These are phyloP conservation scores for Perizoma affinitatum DNA, from an alignment of 2,888 invertebrate species.

Conservation along the genomic window DNA sequence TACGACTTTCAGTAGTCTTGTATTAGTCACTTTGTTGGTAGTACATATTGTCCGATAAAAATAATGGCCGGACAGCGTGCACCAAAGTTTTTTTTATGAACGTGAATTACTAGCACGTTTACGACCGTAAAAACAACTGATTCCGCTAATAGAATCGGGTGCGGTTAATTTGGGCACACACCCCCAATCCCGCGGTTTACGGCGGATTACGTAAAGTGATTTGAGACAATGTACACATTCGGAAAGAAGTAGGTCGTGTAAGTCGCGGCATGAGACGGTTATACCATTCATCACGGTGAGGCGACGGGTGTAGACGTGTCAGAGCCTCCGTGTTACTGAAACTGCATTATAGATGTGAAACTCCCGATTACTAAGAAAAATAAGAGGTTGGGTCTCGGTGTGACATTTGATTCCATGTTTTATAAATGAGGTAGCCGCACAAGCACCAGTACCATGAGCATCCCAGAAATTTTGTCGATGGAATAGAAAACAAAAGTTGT, in stretches of 20 bases:
- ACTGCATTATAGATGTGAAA: slow-evolving; percentile 4
- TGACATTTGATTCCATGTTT: no score
- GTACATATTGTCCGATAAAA: no score
- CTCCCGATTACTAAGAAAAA: not conserved
- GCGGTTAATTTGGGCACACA: slow-evolving; percentile 32
- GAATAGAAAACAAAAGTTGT: no score
- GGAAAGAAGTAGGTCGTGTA: slow-evolving; percentile 37
- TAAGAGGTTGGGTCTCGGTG: no score
- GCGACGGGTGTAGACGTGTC: slow-evolving; percentile 35
- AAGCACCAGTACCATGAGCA: no score
- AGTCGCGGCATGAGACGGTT: slow-evolving; percentile 23
- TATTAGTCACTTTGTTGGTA: no score
- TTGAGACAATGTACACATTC: slow-evolving; percentile 22
- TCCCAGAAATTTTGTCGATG: no score
- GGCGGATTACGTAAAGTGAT: slow-evolving; percentile 27
- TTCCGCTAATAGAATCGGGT: slow-evolving; percentile 35
- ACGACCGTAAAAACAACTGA: slow-evolving; percentile 35
- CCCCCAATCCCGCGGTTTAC: slow-evolving; percentile 18
- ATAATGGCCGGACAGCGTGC: no score
- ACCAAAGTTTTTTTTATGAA: not conserved
- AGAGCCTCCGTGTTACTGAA: not conserved
- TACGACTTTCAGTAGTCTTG: no score
- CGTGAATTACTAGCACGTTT: slow-evolving; percentile 3
- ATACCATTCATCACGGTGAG: slow-evolving; percentile 47
- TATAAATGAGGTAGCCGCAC: no score